phyloP scores from a whole-genome alignment of 1,140 invertebrate genomes.

The Aphidius gifuensis region DNA sequence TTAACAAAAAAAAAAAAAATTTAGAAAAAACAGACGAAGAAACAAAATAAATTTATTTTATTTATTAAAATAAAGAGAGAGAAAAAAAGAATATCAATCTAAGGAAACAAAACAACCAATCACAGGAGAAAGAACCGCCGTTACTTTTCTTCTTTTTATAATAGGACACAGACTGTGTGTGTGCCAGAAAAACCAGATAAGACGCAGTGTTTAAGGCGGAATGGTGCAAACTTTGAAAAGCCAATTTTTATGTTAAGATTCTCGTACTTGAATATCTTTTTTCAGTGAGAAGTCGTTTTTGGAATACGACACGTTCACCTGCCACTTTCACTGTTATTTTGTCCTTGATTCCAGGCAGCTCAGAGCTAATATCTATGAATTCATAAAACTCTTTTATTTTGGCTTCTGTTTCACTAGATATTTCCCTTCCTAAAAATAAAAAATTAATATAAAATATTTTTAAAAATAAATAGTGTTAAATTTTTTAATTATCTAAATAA shows the following conservation, averaged over 20 bases:
- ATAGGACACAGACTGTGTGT: background rate
- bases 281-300: background rate
- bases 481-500: no score
- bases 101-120: no score
- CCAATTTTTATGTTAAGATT: background rate
- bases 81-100: no score
- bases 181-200: background rate
- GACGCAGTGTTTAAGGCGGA: conserved; percentile 1
- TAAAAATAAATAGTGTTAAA: no score
- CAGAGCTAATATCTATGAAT: background rate
- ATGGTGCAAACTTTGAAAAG: background rate
- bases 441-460: no score
- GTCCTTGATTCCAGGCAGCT: background rate
- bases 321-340: background rate
- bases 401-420: no score
- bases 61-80: no score
- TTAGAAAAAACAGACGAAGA: no score
- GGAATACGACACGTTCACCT: background rate
- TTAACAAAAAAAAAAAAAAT: no score
- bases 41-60: no score
- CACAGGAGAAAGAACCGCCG: no score
- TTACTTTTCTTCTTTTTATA: background rate
- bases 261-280: background rate
- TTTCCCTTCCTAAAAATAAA: no score
- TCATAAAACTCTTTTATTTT: background rate